Percentiles rank a stretch among this genome's conserved stretches.
Evolutionary conservation across 2,888 invertebrate species (phyloP).

Genomic region (Conomelus anceps): DNA sequence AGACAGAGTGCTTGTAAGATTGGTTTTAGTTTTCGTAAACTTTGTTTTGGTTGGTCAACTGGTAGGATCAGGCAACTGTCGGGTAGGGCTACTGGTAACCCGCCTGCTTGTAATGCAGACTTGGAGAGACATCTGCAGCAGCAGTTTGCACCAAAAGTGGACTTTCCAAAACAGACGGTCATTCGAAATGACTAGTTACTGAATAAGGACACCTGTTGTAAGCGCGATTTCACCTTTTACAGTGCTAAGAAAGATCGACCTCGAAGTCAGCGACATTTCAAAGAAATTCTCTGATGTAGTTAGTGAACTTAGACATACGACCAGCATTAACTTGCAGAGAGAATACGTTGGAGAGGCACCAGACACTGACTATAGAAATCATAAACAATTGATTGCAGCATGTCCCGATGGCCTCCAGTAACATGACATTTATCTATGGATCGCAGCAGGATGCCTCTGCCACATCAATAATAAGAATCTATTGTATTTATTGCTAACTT

Average conservation of each 20-base stretch:
- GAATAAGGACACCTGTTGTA: neutral
- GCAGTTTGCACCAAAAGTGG: neutral
- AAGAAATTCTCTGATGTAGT: neutral
- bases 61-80: no score
- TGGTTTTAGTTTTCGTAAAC: no score
- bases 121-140: neutral
- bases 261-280: neutral
- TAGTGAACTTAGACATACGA: neutral
- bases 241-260: neutral
- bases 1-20: no score
- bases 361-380: neutral
- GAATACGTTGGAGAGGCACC: no score
- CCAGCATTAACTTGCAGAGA: neutral
- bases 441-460: neutral
- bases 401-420: neutral
- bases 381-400: neutral
- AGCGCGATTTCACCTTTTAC: neutral
- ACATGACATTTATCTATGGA: neutral
- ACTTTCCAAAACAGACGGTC: neutral
- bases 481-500: neutral
- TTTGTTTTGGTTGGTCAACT: no score
- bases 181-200: neutral
- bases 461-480: neutral
- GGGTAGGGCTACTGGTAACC: no score
- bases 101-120: neutral